Base-by-base conservation (phyloP, 2,113 vertebrate species). In the Leucopternis melanops region DNA sequence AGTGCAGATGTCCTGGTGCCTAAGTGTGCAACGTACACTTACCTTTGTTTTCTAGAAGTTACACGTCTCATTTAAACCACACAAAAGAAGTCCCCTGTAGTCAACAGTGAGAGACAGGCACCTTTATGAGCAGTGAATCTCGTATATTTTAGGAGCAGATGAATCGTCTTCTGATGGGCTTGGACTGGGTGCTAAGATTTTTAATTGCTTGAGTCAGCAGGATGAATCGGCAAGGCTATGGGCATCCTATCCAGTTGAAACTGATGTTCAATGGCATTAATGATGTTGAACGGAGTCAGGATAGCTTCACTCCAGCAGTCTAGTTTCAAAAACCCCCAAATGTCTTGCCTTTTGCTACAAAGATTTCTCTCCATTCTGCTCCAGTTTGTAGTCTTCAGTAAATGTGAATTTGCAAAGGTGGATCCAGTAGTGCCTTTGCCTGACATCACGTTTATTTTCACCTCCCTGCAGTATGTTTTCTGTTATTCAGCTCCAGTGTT, bases 51-150 rank as follows among this genome's bases (percentile, higher is more conserved):
- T 63, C 50, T 5, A 10, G 18, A 29, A 59, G 74, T 45, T 32
- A 21, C 0, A 0, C 3, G 2, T 32, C 58, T 50, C 62, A 8
- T 27, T 71, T 36, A 8, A 59, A 27, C 22, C 2, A 61, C 19
- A 26, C 11, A 20, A 16, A 15, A 1, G 7, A 80, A 71, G 61
- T 42, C 26, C 14, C 42, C 59, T 86, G 36, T 2, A 18, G 54
- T 6, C 67, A 69, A 16, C 40, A 84, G n/a, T 3, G 29, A 59
- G 47, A 81, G 63, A 31, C 34, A 22, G 31, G 45, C 72, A 34
- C 26, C 32, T 23, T 20, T 3, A 47, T 4, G 40, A 84, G 54
- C 58, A 47, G 29, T 7, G 21, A 36, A 40, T 17, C 87, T 40
- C 71, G 1, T 13, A 1, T 17, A 26, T 18, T 81, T 63, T 11